Evolutionary conservation across 1,140 invertebrate genomes (phyloP).

Genomic region (Telenomus remus): DNA sequence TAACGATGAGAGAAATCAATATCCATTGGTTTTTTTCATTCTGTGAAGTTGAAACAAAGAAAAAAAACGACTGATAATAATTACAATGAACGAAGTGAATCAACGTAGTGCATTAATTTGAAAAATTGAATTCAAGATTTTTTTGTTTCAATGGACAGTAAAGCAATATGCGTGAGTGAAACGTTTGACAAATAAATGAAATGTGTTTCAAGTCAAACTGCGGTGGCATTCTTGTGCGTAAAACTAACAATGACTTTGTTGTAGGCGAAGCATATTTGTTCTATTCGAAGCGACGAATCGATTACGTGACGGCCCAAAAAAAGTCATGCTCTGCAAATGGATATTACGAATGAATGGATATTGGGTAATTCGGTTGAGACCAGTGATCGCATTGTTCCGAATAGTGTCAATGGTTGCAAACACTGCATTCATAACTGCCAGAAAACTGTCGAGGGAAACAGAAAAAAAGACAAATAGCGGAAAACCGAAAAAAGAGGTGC

Average conservation of each 20-base stretch:
- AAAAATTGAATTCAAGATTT: conserved; percentile 11
- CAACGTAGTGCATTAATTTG: conserved; percentile 14
- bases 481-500: conserved; percentile 23
- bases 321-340: conserved; percentile 48
- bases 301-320: conserved; percentile 39
- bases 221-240: conserved; percentile 22
- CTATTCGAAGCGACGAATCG: conserved; percentile 41
- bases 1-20: no score
- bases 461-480: conserved; percentile 23
- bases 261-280: conserved; percentile 45
- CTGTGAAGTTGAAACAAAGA: no score
- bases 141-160: not conserved
- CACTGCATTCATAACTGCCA: conserved; percentile 53
- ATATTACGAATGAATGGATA: conserved; percentile 53
- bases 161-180: conserved; percentile 21
- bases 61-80: conserved; percentile 1
- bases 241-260: conserved; percentile 52
- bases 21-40: no score
- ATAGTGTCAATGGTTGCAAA: conserved; percentile 52
- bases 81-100: conserved; percentile 15
- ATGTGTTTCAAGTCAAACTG: conserved; percentile 25
- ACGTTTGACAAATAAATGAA: conserved; percentile 48
- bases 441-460: conserved; percentile 45
- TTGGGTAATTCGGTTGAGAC: conserved; percentile 56
- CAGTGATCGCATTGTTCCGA: conserved; percentile 48